Evolutionary conservation across 2,888 invertebrate species (phyloP).

Genomic region (Agriotes lineatus): DNA sequence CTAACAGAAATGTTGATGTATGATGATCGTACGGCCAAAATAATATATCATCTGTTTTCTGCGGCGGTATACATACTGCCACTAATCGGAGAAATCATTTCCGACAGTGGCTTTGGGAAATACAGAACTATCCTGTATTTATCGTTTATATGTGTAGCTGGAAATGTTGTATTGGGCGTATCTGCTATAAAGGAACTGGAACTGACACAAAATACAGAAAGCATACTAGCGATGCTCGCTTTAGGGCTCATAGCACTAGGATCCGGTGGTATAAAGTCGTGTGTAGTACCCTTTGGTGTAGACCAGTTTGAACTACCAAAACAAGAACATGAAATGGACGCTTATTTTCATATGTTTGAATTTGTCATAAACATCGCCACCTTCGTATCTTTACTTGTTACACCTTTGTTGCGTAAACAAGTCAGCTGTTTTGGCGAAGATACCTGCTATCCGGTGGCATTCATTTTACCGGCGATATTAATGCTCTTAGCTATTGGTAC

Average conservation of each 20-base stretch:
- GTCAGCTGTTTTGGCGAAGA: neutral
- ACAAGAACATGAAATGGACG: neutral
- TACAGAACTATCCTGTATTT: constrained; percentile 1
- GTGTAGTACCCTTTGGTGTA: neutral
- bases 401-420: neutral
- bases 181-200: neutral
- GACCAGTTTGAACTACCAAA: neutral
- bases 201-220: neutral
- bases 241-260: neutral
- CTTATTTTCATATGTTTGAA: constrained; percentile 2
- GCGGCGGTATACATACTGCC: neutral
- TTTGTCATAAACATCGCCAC: neutral
- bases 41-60: neutral
- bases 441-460: constrained; percentile 2
- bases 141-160: neutral
- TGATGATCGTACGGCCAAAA: neutral
- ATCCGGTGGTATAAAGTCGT: neutral
- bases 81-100: neutral
- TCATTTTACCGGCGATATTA: neutral
- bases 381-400: neutral
- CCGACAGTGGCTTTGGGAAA: constrained; percentile 4
- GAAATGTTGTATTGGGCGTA: neutral
- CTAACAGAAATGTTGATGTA: neutral
- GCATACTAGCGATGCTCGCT: neutral
- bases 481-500: neutral